Evolutionary conservation across 2,888 invertebrate genomes (phyloP).

Genomic region (Drosophila bunnanda): DNA sequence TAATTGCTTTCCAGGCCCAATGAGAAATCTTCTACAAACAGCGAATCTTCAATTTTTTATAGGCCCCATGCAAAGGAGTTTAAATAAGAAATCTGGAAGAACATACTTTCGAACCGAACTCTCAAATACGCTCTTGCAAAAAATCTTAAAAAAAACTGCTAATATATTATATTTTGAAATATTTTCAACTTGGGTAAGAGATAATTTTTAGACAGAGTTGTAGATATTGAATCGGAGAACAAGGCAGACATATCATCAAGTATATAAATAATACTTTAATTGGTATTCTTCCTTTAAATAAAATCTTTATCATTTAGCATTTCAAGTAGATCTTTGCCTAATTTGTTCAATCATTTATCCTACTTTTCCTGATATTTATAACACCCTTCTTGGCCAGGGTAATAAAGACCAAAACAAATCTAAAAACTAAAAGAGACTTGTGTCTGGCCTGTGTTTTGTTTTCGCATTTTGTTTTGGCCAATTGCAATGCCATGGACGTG

Average conservation of each 20-base stretch:
- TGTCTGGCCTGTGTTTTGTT: conserved; percentile 13
- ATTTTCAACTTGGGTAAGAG: no score
- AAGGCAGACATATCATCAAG: no score
- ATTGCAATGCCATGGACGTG: conserved; percentile 46
- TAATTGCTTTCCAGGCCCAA: conserved; percentile 83
- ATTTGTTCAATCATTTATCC: not conserved
- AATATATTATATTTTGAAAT: no score
- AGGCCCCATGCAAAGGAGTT: conserved; percentile 39
- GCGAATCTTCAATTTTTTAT: conserved; percentile 57
- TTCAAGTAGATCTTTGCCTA: not conserved
- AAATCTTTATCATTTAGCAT: not conserved
- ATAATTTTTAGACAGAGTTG: no score
- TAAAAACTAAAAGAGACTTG: conserved; percentile 13
- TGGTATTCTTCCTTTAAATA: no score
- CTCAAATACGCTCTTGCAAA: conserved; percentile 3
- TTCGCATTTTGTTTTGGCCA: conserved; percentile 42
- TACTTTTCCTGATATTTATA: not conserved
- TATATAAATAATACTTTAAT: no score
- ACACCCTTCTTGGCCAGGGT: conserved; percentile 3
- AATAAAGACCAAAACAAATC: conserved; percentile 17
- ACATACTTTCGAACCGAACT: not conserved
- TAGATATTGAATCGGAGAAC: no score
- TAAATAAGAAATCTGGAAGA: conserved; percentile 17
- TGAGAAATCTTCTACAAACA: conserved; percentile 68
- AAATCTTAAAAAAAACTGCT: no score